These are phyloP conservation scores for human (Homo sapiens) DNA, from an alignment of 2,113 vertebrate genomes.

Conservation along the genomic window DNA sequence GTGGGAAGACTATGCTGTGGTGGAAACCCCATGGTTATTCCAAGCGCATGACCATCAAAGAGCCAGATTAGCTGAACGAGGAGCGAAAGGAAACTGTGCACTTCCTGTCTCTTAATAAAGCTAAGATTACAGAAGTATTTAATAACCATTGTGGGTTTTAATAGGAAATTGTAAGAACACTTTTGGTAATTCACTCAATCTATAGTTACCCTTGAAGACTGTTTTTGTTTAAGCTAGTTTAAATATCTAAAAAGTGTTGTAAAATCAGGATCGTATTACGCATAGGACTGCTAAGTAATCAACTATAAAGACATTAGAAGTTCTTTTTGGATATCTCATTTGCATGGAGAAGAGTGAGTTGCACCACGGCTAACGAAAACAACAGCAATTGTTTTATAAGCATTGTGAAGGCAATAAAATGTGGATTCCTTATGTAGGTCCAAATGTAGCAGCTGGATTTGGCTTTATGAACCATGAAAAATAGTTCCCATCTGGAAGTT, in stretches of 20 bases:
- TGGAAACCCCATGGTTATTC: slow-evolving; percentile 84
- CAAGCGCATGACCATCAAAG: slow-evolving; percentile 87
- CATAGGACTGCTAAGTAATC: slow-evolving; percentile 77
- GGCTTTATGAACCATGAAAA: slow-evolving; percentile 92
- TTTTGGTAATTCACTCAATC: slow-evolving; percentile 82
- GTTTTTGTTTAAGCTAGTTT: slow-evolving; percentile 80
- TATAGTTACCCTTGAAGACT: slow-evolving; percentile 73
- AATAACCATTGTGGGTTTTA: slow-evolving; percentile 84
- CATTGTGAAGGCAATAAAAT: slow-evolving; percentile 86
- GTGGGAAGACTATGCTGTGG: slow-evolving; percentile 81
- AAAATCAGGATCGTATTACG: slow-evolving; percentile 79
- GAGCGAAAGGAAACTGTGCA: slow-evolving; percentile 80
- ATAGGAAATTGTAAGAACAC: slow-evolving; percentile 84
- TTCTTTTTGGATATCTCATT: slow-evolving; percentile 81
- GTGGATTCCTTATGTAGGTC: slow-evolving; percentile 89
- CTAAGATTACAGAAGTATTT: slow-evolving; percentile 85
- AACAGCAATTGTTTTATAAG: slow-evolving; percentile 89
- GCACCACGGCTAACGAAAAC: slow-evolving; percentile 79
- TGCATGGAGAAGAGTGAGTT: slow-evolving; percentile 79
- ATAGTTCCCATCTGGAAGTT: slow-evolving; percentile 90
- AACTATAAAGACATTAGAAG: slow-evolving; percentile 79
- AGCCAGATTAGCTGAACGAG: slow-evolving; percentile 82
- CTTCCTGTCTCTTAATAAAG: slow-evolving; percentile 87
- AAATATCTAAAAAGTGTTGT: slow-evolving; percentile 82
- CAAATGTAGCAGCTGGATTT: slow-evolving; percentile 91